These are phyloP conservation scores for Chloroclysta siterata DNA, from an alignment of 2,888 invertebrate genomes.

Conservation along the genomic window DNA sequence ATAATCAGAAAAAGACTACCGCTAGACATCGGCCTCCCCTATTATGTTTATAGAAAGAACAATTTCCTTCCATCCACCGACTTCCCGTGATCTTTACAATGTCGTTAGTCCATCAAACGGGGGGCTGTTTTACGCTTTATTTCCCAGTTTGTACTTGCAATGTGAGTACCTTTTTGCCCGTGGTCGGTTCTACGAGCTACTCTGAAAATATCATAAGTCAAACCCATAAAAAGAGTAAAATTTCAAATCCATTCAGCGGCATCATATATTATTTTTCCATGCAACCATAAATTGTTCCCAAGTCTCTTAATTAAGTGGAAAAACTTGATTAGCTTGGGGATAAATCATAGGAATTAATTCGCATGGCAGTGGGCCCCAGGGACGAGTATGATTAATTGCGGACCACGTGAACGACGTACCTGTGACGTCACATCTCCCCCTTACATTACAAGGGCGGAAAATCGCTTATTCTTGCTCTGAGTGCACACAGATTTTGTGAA, in stretches of 20 bases:
- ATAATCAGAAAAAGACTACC: no score
- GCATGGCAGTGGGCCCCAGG: constrained; percentile 18
- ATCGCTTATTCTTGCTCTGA: background rate
- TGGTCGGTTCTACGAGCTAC: no score
- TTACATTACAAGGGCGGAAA: background rate
- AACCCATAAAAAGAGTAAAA: background rate
- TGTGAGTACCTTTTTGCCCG: no score
- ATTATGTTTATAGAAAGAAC: no score
- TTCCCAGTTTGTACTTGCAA: no score
- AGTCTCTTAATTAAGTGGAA: constrained; percentile 42
- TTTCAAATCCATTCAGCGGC: background rate
- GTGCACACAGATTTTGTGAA: background rate
- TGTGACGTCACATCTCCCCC: constrained; percentile 10
- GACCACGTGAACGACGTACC: constrained; percentile 25
- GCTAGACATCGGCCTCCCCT: no score
- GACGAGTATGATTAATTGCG: constrained; percentile 31
- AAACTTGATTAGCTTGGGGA: constrained; percentile 43
- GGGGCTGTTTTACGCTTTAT: no score
- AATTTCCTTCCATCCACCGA: no score
- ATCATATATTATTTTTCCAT: constrained; percentile 16
- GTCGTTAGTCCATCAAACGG: no score
- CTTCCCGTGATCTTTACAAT: no score
- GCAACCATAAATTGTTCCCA: constrained; percentile 34
- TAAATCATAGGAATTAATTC: constrained; percentile 44
- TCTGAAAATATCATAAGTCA: background rate